These are phyloP conservation scores for Paramisgurnus dabryanus DNA, from an alignment of 2,113 vertebrate species.

Conservation along the genomic window DNA sequence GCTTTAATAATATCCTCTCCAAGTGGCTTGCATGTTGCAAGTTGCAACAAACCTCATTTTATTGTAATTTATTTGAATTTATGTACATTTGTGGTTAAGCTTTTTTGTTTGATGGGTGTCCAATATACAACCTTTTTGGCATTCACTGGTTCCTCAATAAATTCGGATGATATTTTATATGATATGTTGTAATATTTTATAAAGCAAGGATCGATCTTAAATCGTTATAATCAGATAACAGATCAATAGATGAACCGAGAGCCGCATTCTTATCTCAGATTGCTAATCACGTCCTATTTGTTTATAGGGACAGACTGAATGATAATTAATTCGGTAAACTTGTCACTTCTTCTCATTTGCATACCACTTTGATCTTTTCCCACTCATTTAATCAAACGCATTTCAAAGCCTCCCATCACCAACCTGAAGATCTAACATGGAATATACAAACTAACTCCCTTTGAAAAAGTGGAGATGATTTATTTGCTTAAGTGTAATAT, in stretches of 20 bases:
- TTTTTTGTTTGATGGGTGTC: no score
- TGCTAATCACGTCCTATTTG: constrained; percentile 60
- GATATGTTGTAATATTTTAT: neutral
- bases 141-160: neutral
- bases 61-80: no score
- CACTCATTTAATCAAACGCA: constrained; percentile 58
- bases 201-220: neutral
- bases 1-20: no score
- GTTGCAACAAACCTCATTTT: no score
- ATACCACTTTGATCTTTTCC: constrained; percentile 62
- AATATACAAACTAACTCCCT: neutral
- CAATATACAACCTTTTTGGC: no score
- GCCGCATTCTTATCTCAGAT: constrained; percentile 48
- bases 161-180: neutral
- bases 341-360: constrained; percentile 55
- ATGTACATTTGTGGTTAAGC: no score
- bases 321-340: constrained; percentile 64
- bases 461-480: no score
- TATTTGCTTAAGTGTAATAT: no score
- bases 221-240: no score
- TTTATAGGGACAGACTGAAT: constrained; percentile 54
- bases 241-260: neutral
- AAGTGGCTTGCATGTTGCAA: no score
- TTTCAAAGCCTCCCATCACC: constrained; percentile 61
- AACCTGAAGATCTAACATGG: no score